Evolutionary conservation across 2,113 vertebrate species (phyloP).

Genomic region (Erinaceus europaeus): DNA sequence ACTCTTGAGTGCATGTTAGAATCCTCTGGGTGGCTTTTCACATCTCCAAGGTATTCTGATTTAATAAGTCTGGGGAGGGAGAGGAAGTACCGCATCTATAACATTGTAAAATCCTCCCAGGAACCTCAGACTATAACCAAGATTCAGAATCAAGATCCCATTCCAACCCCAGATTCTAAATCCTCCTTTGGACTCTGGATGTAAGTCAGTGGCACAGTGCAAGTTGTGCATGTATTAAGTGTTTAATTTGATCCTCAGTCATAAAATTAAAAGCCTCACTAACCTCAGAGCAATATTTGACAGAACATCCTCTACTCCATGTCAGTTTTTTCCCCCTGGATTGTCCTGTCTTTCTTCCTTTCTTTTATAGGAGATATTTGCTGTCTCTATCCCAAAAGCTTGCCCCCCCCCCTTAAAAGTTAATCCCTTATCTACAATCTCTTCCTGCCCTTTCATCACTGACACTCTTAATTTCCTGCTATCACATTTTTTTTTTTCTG

Average conservation of each 20-base stretch:
- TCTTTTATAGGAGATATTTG: not conserved
- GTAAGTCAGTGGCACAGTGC: not conserved
- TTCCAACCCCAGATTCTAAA: not conserved
- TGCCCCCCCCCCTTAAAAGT: not conserved
- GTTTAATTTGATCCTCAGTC: no score
- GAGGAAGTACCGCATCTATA: no score
- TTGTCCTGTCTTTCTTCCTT: not conserved
- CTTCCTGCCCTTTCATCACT: not conserved
- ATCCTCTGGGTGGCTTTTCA: no score
- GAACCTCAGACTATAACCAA: not conserved
- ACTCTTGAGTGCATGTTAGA: no score
- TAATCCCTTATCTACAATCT: not conserved
- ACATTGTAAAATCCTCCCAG: not conserved
- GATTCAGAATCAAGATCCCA: not conserved
- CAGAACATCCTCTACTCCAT: not conserved
- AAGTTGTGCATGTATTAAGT: not conserved
- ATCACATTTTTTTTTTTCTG: not conserved
- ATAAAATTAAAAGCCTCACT: not conserved
- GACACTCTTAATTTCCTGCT: not conserved
- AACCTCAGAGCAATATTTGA: not conserved
- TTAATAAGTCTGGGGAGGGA: no score
- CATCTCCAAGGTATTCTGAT: not conserved
- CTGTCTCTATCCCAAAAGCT: not conserved
- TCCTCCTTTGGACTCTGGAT: not conserved
- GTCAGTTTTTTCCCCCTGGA: not conserved